Evolutionary conservation across 1,140 invertebrate species (phyloP).

Genomic region (Tachypleus tridentatus): DNA sequence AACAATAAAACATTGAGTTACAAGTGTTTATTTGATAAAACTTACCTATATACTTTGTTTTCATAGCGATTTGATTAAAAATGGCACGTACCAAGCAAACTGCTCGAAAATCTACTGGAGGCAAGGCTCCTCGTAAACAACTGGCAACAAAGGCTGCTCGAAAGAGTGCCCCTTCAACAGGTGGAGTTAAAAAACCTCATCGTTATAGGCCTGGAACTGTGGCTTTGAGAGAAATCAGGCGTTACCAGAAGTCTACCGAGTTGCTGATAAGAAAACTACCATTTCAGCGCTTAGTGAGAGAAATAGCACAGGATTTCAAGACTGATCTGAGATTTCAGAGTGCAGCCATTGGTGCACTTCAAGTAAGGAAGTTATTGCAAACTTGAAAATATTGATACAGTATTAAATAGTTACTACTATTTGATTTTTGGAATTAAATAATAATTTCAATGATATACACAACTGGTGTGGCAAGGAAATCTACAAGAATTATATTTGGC

Average conservation of each 20-base stretch:
- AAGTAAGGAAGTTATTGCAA: conserved; percentile 26
- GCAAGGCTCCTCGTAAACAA: conserved; percentile 74
- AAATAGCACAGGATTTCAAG: conserved; percentile 68
- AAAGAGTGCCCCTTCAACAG: conserved; percentile 62
- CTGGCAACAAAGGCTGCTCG: conserved; percentile 63
- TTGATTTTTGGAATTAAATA: too few species aligned
- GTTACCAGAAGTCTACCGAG: conserved; percentile 56
- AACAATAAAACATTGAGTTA: too few species aligned
- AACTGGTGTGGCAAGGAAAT: too few species aligned
- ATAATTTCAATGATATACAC: too few species aligned
- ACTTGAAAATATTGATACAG: too few species aligned
- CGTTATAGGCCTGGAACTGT: conserved; percentile 37
- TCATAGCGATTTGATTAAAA: not conserved
- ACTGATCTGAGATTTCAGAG: conserved; percentile 69
- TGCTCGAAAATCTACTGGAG: conserved; percentile 65
- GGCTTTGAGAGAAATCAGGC: conserved; percentile 42
- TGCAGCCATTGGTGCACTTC: conserved; percentile 57
- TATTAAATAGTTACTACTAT: too few species aligned
- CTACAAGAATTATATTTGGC: too few species aligned
- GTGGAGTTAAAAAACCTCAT: conserved; percentile 64
- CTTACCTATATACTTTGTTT: too few species aligned
- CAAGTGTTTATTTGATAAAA: too few species aligned
- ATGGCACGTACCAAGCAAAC: conserved; percentile 82
- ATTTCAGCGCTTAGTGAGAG: conserved; percentile 40
- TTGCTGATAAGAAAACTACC: conserved; percentile 46